Evolutionary conservation across 2,888 invertebrate species (phyloP).

Genomic region (Temnothorax unifasciatus): DNA sequence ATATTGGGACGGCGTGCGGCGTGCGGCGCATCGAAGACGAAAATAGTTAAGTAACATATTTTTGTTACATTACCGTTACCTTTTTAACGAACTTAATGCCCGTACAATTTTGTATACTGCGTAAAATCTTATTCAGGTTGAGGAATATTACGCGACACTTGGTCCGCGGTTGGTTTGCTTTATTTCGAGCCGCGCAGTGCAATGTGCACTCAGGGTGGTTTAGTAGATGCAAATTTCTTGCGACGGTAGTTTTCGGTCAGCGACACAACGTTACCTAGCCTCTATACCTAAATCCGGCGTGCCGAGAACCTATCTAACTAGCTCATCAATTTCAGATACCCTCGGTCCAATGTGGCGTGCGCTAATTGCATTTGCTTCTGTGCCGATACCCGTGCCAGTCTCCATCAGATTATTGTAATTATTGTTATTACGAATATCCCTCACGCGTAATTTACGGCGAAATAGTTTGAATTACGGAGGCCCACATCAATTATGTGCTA

Average conservation of each 20-base stretch:
- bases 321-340: slow-evolving; percentile 57
- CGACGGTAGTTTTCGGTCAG: slow-evolving; percentile 45
- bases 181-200: neutral
- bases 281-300: slow-evolving; percentile 42
- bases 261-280: slow-evolving; percentile 26
- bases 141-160: slow-evolving; percentile 7
- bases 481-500: slow-evolving; percentile 48
- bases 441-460: slow-evolving; percentile 56
- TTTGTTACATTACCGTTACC: neutral
- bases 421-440: slow-evolving; percentile 63
- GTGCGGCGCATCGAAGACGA: neutral
- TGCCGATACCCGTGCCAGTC: slow-evolving; percentile 50
- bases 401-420: slow-evolving; percentile 59
- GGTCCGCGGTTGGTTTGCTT: neutral
- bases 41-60: neutral
- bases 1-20: too few relatives aligned
- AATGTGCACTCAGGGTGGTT: slow-evolving; percentile 12
- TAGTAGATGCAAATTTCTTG: slow-evolving; percentile 32
- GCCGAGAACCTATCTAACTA: slow-evolving; percentile 56
- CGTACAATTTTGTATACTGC: neutral
- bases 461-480: slow-evolving; percentile 55
- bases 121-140: neutral
- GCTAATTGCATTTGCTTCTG: slow-evolving; percentile 56
- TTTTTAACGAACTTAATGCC: neutral
- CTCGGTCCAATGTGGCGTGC: slow-evolving; percentile 52